phyloP scores from a whole-genome alignment of 53 echinoderm and acorn worm species.

The Echinarachnius parma region DNA sequence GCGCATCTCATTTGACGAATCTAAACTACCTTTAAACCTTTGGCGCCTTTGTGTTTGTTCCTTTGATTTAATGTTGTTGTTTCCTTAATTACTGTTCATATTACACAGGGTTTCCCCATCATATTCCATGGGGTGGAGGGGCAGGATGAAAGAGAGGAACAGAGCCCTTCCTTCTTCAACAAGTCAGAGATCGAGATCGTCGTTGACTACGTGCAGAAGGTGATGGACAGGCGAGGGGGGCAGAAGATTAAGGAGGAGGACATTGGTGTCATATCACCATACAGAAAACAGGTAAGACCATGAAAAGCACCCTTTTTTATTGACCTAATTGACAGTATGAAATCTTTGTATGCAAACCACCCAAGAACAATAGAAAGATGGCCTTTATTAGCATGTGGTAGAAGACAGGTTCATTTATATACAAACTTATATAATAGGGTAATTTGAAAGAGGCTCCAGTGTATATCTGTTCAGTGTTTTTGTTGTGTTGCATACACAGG shows the following conservation, averaged over 20 bases:
- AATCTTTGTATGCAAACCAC: too few species aligned
- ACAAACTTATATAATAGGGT: too few species aligned
- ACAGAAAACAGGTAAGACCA: conserved; percentile 77
- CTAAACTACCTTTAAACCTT: background rate
- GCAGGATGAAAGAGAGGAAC: conserved; percentile 74
- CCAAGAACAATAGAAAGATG: too few species aligned
- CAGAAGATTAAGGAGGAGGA: conserved; percentile 61
- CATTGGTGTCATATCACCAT: conserved; percentile 90
- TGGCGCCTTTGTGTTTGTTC: background rate
- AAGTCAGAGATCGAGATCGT: conserved; percentile 70
- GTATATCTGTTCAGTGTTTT: too few species aligned
- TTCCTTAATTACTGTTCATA: background rate
- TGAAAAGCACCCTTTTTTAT: too few species aligned
- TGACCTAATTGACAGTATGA: too few species aligned
- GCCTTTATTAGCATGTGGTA: too few species aligned
- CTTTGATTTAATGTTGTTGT: too few species aligned
- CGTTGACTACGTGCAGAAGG: conserved; percentile 54
- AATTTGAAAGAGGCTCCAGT: too few species aligned
- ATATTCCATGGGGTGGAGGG: conserved; percentile 95
- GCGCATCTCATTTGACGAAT: too few species aligned
- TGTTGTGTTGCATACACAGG: too few species aligned
- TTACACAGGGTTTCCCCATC: conserved; percentile 71
- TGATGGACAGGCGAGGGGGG: conserved; percentile 61
- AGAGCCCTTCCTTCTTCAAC: conserved; percentile 98
- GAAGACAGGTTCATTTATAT: too few species aligned